A percentile compares a stretch with the other conserved stretches of the same genome.
Conservation (phyloP, 2,797 vertebrate genomes). For the Eupleurogrammus muticus region DNA sequence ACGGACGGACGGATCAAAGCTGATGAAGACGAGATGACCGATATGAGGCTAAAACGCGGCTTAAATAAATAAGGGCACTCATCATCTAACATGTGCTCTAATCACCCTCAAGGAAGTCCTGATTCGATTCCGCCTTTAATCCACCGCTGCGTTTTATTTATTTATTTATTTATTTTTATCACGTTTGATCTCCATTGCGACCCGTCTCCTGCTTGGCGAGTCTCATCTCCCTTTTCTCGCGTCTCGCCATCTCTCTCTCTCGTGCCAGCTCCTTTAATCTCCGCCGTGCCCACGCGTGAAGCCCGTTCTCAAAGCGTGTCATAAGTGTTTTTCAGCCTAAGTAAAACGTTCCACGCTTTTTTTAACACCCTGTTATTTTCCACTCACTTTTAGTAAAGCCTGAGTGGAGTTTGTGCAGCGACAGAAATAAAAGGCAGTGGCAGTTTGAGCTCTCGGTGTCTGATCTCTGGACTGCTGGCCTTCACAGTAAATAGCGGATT, state of each 20-base stretch:
- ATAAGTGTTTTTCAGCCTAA: conserved; percentile 28
- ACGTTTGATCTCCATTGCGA: conserved; percentile 54
- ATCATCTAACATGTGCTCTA: conserved; percentile 36
- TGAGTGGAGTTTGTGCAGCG: conserved; percentile 7
- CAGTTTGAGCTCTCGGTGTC: conserved; percentile 22
- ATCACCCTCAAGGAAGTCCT: conserved; percentile 48
- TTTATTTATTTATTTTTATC: conserved; percentile 20
- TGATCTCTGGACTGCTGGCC: conserved; percentile 37
- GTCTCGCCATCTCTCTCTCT: conserved; percentile 27
- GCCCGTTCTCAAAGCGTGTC: conserved; percentile 39
- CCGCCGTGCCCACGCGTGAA: conserved; percentile 46
- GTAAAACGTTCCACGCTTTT: conserved; percentile 36
- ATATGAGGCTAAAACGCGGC: conserved; percentile 22
- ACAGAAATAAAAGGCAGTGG: conserved; percentile 26
- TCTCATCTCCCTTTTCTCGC: conserved; percentile 37
- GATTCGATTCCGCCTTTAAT: conserved; percentile 42
- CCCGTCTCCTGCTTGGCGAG: conserved; percentile 8
- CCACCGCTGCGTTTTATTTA: conserved; percentile 11
- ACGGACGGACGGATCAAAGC: conserved; percentile 22
- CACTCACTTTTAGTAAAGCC: conserved; percentile 32
- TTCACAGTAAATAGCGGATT: conserved; percentile 46
- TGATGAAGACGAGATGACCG: conserved; percentile 45
- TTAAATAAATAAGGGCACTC: conserved; percentile 50
- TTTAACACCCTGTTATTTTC: conserved; percentile 46
- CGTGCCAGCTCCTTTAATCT: conserved; percentile 46